phyloP scores from a whole-genome alignment of 2,113 vertebrate genomes.

The Astur gentilis region DNA sequence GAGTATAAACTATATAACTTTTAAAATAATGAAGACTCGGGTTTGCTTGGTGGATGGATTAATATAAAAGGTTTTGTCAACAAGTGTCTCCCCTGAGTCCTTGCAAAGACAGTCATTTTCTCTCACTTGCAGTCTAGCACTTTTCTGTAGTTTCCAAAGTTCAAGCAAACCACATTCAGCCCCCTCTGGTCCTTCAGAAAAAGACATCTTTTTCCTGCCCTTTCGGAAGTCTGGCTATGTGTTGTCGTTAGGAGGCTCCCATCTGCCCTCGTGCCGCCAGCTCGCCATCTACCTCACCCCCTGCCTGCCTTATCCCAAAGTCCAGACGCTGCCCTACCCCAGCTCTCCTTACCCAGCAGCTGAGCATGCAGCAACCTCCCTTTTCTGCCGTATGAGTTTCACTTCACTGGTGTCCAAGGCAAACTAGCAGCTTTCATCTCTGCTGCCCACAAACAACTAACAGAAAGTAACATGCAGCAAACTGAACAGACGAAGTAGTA shows the following conservation, averaged over 20 bases:
- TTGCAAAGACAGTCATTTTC: not conserved
- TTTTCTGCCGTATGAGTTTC: not conserved
- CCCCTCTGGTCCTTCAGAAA: not conserved
- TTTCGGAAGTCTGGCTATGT: not conserved
- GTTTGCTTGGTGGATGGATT: not conserved
- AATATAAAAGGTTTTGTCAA: not conserved
- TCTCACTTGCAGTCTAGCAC: not conserved
- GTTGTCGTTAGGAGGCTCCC: not conserved
- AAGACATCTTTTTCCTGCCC: not conserved
- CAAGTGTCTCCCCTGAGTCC: not conserved
- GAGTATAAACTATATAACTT: not conserved
- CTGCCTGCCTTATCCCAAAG: not conserved
- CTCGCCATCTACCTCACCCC: not conserved
- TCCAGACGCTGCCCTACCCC: too few relatives aligned
- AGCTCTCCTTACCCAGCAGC: not conserved
- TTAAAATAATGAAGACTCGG: not conserved
- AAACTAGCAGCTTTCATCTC: not conserved
- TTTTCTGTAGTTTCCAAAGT: not conserved
- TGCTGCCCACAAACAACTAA: not conserved
- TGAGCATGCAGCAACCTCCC: not conserved
- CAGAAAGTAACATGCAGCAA: not conserved
- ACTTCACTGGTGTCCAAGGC: not conserved
- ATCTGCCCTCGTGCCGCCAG: fast-evolving
- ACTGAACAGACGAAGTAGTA: not conserved
- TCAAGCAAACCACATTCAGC: not conserved